Percentiles rank a stretch among this genome's conserved stretches.
Evolutionary conservation across 1,140 invertebrate species (phyloP).

Genomic region (Mizuhopecten yessoensis): DNA sequence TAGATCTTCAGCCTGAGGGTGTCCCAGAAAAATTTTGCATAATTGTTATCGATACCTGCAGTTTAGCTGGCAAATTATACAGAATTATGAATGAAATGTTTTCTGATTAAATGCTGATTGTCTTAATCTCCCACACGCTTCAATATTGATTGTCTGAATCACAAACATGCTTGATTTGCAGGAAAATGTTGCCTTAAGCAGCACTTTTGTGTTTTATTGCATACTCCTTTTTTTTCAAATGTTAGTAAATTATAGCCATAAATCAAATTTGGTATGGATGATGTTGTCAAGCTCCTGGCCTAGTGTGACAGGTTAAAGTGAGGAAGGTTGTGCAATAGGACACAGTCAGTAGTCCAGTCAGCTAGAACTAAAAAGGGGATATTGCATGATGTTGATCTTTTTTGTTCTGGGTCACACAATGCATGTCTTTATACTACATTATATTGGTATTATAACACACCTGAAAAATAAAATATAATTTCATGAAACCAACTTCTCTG

Average conservation of each 20-base stretch:
- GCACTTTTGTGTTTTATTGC: not conserved
- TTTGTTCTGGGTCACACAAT: too few species aligned
- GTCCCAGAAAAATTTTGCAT: not conserved
- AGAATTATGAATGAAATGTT: conserved; percentile 9
- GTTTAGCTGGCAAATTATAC: conserved; percentile 33
- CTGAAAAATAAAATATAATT: too few species aligned
- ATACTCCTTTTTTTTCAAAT: not conserved
- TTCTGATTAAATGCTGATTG: conserved; percentile 26
- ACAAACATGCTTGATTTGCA: conserved; percentile 27
- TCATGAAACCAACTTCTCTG: too few species aligned
- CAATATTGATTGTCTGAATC: conserved; percentile 17
- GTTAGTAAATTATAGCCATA: not conserved
- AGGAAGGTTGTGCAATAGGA: too few species aligned
- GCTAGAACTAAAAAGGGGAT: too few species aligned
- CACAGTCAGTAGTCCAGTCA: too few species aligned
- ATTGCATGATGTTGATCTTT: too few species aligned
- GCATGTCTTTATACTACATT: too few species aligned
- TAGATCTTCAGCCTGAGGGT: conserved; percentile 3
- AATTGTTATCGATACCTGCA: conserved; percentile 25
- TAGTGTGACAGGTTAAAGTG: not conserved
- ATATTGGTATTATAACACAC: too few species aligned
- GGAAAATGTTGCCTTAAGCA: conserved; percentile 16
- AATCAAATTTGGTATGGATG: not conserved
- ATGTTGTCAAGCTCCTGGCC: not conserved
- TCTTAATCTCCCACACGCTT: conserved; percentile 15